Percentiles rank a stretch among this genome's conserved stretches.
These are phyloP conservation scores for Scaptomyza parva DNA, from an alignment of 2,888 invertebrate genomes.

Conservation along the genomic window DNA sequence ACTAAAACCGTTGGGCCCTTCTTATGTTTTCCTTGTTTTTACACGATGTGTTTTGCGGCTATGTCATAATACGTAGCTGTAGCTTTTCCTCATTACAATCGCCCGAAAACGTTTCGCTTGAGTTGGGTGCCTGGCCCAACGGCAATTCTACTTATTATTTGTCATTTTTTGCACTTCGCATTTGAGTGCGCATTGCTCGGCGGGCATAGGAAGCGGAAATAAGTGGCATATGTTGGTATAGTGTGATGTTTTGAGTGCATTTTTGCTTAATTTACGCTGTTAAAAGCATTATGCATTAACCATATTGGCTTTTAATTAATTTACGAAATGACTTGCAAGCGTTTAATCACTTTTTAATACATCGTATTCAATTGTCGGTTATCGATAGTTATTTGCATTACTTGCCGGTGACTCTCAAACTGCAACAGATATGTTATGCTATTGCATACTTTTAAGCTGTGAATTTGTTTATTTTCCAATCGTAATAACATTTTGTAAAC, in stretches of 20 bases:
- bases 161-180: constrained; percentile 78
- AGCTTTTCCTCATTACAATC: constrained; percentile 57
- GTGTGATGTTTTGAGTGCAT: constrained; percentile 53
- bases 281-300: constrained; percentile 10
- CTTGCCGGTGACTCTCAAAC: constrained; percentile 17
- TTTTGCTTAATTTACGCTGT: constrained; percentile 43
- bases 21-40: constrained; percentile 2
- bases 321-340: constrained; percentile 2
- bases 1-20: constrained; percentile 23
- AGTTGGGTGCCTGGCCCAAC: constrained; percentile 58
- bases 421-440: not conserved
- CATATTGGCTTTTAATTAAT: constrained; percentile 21
- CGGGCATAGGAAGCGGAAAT: constrained; percentile 73
- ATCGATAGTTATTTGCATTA: constrained; percentile 30
- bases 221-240: constrained; percentile 48
- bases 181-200: constrained; percentile 49
- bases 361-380: not conserved
- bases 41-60: constrained; percentile 21
- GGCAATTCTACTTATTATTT: constrained; percentile 57
- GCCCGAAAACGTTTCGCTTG: constrained; percentile 58
- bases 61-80: constrained; percentile 62
- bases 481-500: not conserved
- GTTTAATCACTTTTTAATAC: constrained; percentile 27
- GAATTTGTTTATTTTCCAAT: not conserved
- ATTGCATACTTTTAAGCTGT: constrained; percentile 45